Conservation (phyloP, 2,888 invertebrate species). For the Agrochola circellaris region DNA sequence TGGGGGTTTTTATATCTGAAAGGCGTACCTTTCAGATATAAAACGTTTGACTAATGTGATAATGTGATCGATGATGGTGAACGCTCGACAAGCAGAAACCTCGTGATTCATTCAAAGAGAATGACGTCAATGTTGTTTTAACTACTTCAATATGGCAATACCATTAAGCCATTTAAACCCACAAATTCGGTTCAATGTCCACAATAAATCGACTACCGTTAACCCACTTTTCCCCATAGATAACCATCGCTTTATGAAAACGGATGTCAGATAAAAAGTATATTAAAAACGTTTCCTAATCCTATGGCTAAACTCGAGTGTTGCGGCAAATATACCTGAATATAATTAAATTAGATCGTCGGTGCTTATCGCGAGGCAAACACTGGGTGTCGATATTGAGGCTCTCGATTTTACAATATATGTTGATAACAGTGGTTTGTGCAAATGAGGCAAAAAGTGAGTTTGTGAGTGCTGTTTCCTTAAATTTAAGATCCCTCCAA, state of each 20-base stretch:
- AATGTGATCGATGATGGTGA: neutral
- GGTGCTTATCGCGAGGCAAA: slow-evolving; percentile 38
- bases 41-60: neutral
- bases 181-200: neutral
- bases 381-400: slow-evolving; percentile 27
- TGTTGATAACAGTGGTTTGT: slow-evolving; percentile 22
- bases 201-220: slow-evolving; percentile 11
- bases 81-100: neutral
- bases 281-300: slow-evolving; percentile 53
- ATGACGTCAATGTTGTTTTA: neutral
- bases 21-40: too few species aligned
- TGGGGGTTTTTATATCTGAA: neutral
- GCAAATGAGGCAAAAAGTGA: neutral
- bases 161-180: slow-evolving; percentile 6
- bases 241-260: slow-evolving; percentile 39
- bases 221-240: slow-evolving; percentile 30
- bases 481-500: too few species aligned
- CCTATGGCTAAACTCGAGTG: slow-evolving; percentile 40
- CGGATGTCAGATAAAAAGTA: slow-evolving; percentile 46
- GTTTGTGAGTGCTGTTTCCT: too few species aligned
- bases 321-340: slow-evolving; percentile 33
- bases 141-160: neutral
- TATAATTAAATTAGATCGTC: slow-evolving; percentile 56
- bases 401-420: slow-evolving; percentile 29
- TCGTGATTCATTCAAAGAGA: neutral